Base-by-base conservation (phyloP, 2,888 invertebrate species). In the Aphidius colemani region DNA sequence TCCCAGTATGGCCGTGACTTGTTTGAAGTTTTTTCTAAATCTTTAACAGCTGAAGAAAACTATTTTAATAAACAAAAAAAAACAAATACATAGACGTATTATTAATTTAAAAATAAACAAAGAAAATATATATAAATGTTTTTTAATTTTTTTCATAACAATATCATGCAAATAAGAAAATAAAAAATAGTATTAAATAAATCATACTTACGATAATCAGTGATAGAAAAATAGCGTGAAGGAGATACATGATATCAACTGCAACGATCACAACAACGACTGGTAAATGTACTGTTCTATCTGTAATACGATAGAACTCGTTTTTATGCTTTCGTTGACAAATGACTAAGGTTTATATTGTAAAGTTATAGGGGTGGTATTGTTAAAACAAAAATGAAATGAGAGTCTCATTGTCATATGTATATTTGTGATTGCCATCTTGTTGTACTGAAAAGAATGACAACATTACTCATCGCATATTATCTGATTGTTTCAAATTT, bases 391-490 rank as follows among this genome's bases (percentile, higher is more conserved):
- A 13, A 63, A 51, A 49, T 62, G 65, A 66, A 60, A 61, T 43
- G 13, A 65, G 63, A 70, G 62, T 67, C 59, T 65, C 53, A 66
- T 30, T 30, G 30, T 64, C 61, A 50, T 67, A 66, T 30, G 45
- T 59, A 67, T 63, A 61, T 69, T 61, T 65, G 39, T 53, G 63
- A 66, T 64, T 30, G 61, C 60, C 69, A 71, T 69, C 66, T 56
- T 55, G 67, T 50, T 59, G 55, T 44, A 41, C 30, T 30, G 46
- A 64, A 64, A 73, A 73, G 73, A 73, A 70, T 70, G 68, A 67
- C 71, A 71, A 73, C 70, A 75, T 77, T 76, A 73, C 67, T 75
- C 72, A 72, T 62, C 63, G 61, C 70, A 71, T 72, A 71, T 73
- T 72, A 68, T 66, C 44, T 62, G 64, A 69, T 69, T 66, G 49